Percentiles rank a stretch among this genome's conserved stretches.
phyloP scores from a whole-genome alignment of 2,797 vertebrate species.

The Xiphophorus birchmanni region DNA sequence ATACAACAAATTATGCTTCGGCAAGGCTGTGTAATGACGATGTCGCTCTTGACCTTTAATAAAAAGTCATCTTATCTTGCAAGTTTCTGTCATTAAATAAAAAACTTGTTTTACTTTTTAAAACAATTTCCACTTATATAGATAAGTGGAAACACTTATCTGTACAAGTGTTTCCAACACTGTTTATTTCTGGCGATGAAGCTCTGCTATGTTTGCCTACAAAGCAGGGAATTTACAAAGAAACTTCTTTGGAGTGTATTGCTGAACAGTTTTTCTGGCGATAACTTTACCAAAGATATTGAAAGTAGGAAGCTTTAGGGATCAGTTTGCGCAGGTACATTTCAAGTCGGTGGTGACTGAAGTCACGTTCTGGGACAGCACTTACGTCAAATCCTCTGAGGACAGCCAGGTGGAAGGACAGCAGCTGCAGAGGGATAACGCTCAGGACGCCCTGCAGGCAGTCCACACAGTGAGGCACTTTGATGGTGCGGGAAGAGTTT shows the following conservation, averaged over 20 bases:
- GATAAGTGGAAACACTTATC: not conserved
- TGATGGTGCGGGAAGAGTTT: conserved; percentile 92
- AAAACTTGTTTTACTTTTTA: not conserved
- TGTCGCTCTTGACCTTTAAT: not conserved
- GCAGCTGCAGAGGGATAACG: conserved; percentile 95
- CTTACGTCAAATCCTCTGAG: conserved; percentile 95
- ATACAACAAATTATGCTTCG: conserved; percentile 15
- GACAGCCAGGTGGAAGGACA: conserved; percentile 97
- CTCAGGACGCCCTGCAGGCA: conserved; percentile 97
- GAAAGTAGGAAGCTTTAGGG: not conserved
- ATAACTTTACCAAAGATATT: not conserved
- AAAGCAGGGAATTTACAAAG: conserved; percentile 9
- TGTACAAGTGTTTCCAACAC: not conserved
- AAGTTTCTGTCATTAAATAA: not conserved
- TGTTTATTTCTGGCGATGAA: not conserved
- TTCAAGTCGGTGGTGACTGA: not conserved
- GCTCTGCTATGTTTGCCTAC: conserved; percentile 2
- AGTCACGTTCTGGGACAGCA: conserved; percentile 5
- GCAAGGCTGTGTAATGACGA: conserved; percentile 7
- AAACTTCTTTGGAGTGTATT: not conserved
- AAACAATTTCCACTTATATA: not conserved
- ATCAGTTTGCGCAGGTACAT: not conserved
- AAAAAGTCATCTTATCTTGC: not conserved
- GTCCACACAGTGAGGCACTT: conserved; percentile 96
- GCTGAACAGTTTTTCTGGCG: not conserved